These are phyloP conservation scores for Polymixis lichenea DNA, from an alignment of 2,888 invertebrate genomes.

Conservation along the genomic window DNA sequence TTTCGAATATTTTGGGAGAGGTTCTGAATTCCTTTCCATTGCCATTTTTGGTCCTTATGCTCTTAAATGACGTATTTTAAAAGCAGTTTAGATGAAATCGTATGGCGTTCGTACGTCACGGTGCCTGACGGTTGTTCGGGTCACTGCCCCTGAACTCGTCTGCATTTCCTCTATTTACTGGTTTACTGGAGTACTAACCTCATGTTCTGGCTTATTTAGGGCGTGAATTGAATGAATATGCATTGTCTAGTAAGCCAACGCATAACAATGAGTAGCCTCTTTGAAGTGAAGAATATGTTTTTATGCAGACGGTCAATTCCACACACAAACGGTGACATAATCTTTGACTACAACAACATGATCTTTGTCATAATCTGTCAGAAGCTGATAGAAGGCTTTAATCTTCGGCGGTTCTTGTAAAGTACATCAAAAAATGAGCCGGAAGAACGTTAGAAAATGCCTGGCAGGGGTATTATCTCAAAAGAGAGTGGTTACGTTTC, in stretches of 20 bases:
- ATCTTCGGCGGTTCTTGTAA: not conserved
- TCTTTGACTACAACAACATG: not conserved
- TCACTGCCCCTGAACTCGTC: conserved; percentile 88
- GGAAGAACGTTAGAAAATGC: conserved; percentile 12
- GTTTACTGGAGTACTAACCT: conserved; percentile 73
- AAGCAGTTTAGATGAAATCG: conserved; percentile 63
- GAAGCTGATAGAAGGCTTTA: not conserved
- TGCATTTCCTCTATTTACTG: conserved; percentile 82
- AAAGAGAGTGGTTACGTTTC: conserved; percentile 42
- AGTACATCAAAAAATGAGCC: not conserved
- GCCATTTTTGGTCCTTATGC: conserved; percentile 55
- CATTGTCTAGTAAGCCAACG: conserved; percentile 62
- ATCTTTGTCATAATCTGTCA: not conserved
- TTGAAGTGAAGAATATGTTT: conserved; percentile 44
- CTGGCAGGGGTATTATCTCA: conserved; percentile 35
- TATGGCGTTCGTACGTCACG: conserved; percentile 76
- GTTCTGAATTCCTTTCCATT: conserved; percentile 27
- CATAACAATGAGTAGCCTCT: conserved; percentile 44
- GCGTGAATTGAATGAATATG: conserved; percentile 75
- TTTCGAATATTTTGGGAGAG: conserved; percentile 43
- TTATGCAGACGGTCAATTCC: conserved; percentile 23
- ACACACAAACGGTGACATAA: conserved; percentile 5
- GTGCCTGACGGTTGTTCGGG: conserved; percentile 79
- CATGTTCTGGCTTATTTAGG: conserved; percentile 77
- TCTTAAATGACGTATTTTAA: conserved; percentile 53